A percentile compares a stretch with the other conserved stretches of the same genome.
phyloP scores from a whole-genome alignment of 2,797 vertebrate genomes.

The Centropyge bicolor region DNA sequence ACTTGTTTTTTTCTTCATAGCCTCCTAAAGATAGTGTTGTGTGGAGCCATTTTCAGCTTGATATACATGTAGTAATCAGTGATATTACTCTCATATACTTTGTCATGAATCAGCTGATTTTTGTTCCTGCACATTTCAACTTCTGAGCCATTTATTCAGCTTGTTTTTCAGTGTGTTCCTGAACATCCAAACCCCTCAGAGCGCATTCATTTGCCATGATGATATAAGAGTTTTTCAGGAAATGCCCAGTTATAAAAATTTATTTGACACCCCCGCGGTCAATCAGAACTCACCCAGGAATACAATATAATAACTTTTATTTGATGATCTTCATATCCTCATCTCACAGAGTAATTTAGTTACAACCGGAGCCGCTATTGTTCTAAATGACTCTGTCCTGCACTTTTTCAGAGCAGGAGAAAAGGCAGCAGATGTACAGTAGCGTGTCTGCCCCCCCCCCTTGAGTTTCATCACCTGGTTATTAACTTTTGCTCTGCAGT shows the following conservation, averaged over 20 bases:
- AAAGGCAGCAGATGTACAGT: conserved; percentile 36
- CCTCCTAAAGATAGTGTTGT: background rate
- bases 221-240: conserved; percentile 46
- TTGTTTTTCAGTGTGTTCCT: conserved; percentile 27
- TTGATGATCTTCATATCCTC: conserved; percentile 53
- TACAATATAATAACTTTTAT: conserved; percentile 51
- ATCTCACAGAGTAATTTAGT: conserved; percentile 54
- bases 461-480: conserved; percentile 60
- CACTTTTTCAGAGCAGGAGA: conserved; percentile 34
- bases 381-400: conserved; percentile 55
- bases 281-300: conserved; percentile 42
- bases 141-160: conserved; percentile 25
- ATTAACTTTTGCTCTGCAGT: conserved; percentile 55
- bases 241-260: conserved; percentile 48
- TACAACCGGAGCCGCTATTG: conserved; percentile 48
- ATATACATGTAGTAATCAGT: background rate
- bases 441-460: conserved; percentile 35
- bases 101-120: conserved; percentile 24
- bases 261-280: conserved; percentile 49
- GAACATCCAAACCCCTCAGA: conserved; percentile 29
- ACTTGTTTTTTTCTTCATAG: background rate
- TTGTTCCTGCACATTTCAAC: conserved; percentile 28
- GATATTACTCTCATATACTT: background rate
- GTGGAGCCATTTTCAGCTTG: background rate
- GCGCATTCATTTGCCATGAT: conserved; percentile 39